Base-by-base conservation (phyloP, 2,888 invertebrate genomes). In the Tiliacea citrago region DNA sequence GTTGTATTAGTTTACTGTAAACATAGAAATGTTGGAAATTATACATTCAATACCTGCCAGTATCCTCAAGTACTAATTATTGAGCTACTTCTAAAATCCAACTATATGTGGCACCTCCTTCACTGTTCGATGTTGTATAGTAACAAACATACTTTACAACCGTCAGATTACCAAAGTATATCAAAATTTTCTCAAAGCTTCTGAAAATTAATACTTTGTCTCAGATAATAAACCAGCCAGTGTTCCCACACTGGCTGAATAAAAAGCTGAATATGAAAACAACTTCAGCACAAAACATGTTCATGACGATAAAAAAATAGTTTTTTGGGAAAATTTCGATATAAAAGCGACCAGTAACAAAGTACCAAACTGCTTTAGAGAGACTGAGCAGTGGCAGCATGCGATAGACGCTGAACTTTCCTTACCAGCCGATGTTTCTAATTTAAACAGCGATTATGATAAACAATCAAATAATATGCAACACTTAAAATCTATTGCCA, bases 101-200 rank as follows among this genome's bases (percentile, higher is more conserved):
- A 88, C 88, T 87, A 85, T 85, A 88, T 91, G 89, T 92, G 88
- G 91, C 92, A 92, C 91, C 75, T 88, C 90, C 90, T 87, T 89
- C 89, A 91, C 87, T 86, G 88, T 77, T 93, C 82, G 91, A 92
- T 93, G 93, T 94, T 91, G 93, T 93, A 83, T 73, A 75, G 81
- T 80, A 79, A 82, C 68, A 62, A 55, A 75, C 29, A 82, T 73
- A 82, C 73, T 75, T 62, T 77, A 68, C 73, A 76, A 79, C 78
- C 81, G 76, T 84, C 86, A 84, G 82, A 87, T 85, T 83, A 81
- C 86, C 87, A 87, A 60, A 63, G 10, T n/a, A 49, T 70, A 62
- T 75, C 78, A 0, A 83, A 88, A 85, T 85, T 84, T 86, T 86
- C 79, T 83, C 84, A 81, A 58, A 55, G 7, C 55, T 55, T 24